Percentiles rank a stretch among this genome's conserved stretches.
These are phyloP conservation scores for Bombus breviceps DNA, from an alignment of 1,140 invertebrate genomes.

Conservation along the genomic window DNA sequence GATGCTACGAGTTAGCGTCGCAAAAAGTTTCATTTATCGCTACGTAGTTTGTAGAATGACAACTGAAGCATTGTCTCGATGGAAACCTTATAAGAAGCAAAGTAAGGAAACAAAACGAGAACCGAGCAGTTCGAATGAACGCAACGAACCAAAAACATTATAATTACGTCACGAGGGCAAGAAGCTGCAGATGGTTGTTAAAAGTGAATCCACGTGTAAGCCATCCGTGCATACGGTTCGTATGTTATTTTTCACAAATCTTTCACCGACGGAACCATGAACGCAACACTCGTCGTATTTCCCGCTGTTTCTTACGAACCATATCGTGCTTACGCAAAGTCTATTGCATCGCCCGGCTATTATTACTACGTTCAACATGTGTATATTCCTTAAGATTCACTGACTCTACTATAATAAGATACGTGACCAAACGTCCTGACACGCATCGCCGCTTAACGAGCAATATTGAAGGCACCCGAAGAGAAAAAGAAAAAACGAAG, in stretches of 20 bases:
- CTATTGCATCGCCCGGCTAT: slow-evolving; percentile 50
- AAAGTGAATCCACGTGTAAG: slow-evolving; percentile 31
- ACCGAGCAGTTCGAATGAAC: not conserved
- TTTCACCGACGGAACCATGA: slow-evolving; percentile 14
- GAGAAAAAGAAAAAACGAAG: not conserved
- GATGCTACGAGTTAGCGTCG: not conserved
- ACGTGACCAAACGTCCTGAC: slow-evolving; percentile 28
- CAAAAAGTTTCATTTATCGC: not conserved
- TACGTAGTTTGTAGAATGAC: not conserved
- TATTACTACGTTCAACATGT: slow-evolving; percentile 49
- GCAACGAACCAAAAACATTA: slow-evolving; percentile 23
- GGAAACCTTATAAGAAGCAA: not conserved
- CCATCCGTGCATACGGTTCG: slow-evolving; percentile 3
- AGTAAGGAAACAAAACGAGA: slow-evolving; percentile 7
- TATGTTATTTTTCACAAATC: slow-evolving; percentile 16
- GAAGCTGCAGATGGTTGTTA: slow-evolving; percentile 16
- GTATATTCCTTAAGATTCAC: slow-evolving; percentile 20
- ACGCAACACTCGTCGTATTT: not conserved
- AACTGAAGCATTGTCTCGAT: not conserved
- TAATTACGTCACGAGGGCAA: slow-evolving; percentile 35
- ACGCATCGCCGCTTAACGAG: slow-evolving; percentile 23
- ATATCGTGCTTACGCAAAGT: not conserved
- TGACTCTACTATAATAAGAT: slow-evolving; percentile 33
- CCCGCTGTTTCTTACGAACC: slow-evolving; percentile 36
- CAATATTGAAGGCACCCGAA: slow-evolving; percentile 5